Conservation (phyloP, 2,113 vertebrate genomes). For the Channa maculata region DNA sequence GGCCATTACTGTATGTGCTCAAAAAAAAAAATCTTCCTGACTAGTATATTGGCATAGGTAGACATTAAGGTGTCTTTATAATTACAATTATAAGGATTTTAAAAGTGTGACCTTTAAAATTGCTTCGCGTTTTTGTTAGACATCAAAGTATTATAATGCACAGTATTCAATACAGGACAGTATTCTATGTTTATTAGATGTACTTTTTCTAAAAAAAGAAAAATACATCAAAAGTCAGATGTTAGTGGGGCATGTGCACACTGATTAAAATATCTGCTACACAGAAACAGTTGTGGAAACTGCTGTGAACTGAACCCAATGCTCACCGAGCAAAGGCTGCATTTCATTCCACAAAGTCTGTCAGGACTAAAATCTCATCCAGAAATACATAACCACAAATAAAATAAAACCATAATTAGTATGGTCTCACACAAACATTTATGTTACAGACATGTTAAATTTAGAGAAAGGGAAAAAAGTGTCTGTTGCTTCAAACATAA, state of each 20-base stretch:
- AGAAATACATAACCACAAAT: too few species aligned
- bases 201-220: constrained; percentile 16
- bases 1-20: not conserved
- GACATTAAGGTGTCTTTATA: not conserved
- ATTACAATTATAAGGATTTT: constrained; percentile 15
- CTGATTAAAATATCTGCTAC: constrained; percentile 74
- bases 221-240: constrained; percentile 38
- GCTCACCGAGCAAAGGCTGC: constrained; percentile 58
- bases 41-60: not conserved
- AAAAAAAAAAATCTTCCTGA: not conserved
- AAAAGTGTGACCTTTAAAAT: not conserved
- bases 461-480: constrained; percentile 23
- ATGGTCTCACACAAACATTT: too few species aligned
- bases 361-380: too few species aligned
- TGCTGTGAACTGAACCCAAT: constrained; percentile 72
- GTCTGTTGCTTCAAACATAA: constrained; percentile 53
- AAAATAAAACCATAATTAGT: too few species aligned
- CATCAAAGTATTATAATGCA: not conserved
- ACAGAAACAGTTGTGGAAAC: constrained; percentile 63
- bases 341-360: too few species aligned
- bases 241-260: constrained; percentile 47
- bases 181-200: not conserved
- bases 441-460: constrained; percentile 33
- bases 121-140: not conserved
- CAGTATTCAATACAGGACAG: not conserved